Evolutionary conservation across 2,113 vertebrate genomes (phyloP).

Genomic region (Alligator sinensis): DNA sequence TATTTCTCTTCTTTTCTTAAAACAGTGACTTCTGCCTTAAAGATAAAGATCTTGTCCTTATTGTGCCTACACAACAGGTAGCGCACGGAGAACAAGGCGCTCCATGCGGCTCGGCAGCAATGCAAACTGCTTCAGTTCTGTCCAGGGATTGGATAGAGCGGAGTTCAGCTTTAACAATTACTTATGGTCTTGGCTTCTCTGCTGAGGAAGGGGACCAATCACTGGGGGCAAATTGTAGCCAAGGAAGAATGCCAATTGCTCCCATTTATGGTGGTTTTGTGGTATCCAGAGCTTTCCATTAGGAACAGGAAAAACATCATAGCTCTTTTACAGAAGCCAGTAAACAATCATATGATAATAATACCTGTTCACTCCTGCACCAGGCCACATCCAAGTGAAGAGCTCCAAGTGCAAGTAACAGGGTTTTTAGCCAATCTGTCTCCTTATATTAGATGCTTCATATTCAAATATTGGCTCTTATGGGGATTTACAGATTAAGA

Average conservation of each 20-base stretch:
- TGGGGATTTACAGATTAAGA: neutral
- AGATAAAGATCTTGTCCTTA: conserved; percentile 36
- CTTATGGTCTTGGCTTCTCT: conserved; percentile 57
- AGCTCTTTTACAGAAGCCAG: neutral
- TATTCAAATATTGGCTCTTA: neutral
- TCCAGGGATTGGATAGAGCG: conserved; percentile 47
- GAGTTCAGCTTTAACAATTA: conserved; percentile 16
- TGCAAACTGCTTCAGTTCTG: conserved; percentile 56
- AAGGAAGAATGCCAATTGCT: conserved; percentile 57
- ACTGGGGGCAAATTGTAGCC: conserved; percentile 61
- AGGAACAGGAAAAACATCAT: conserved; percentile 58
- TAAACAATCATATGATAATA: conserved; percentile 23
- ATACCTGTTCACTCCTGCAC: neutral
- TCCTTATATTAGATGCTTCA: neutral
- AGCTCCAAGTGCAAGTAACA: neutral
- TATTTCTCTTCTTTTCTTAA: neutral
- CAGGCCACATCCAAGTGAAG: neutral
- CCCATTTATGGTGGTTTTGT: conserved; percentile 25
- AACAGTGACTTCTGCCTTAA: conserved; percentile 17
- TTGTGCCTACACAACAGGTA: neutral
- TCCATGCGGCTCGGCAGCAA: neutral
- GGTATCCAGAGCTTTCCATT: conserved; percentile 48
- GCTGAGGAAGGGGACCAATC: conserved; percentile 58
- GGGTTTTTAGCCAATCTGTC: neutral
- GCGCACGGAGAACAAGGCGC: conserved; percentile 26